Percentiles rank a stretch among this genome's conserved stretches.
phyloP scores from a whole-genome alignment of 2,888 invertebrate genomes.

The Sinopyrophorus schimmeli region DNA sequence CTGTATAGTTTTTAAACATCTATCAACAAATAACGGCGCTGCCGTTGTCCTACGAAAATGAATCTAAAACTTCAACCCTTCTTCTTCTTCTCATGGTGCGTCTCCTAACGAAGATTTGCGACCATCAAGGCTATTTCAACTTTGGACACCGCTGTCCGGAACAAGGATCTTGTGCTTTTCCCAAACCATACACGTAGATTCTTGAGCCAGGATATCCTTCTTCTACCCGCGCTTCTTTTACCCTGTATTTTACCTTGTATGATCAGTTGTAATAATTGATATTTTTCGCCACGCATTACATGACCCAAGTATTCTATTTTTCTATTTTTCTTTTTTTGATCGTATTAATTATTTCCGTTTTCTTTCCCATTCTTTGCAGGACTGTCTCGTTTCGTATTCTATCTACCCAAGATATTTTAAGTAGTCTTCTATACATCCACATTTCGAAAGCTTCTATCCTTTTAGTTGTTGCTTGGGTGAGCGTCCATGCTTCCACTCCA shows the following conservation, averaged over 20 bases:
- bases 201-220: slow-evolving; percentile 13
- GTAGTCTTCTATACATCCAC: slow-evolving; percentile 2
- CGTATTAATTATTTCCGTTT: slow-evolving; percentile 1
- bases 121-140: slow-evolving; percentile 4
- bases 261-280: slow-evolving; percentile 11
- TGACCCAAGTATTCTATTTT: slow-evolving; percentile 4
- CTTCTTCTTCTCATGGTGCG: slow-evolving; percentile 4
- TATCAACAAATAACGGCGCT: too few relatives aligned
- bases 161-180: slow-evolving; percentile 1
- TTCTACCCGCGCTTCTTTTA: slow-evolving; percentile 7
- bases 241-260: slow-evolving; percentile 12
- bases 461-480: slow-evolving; percentile 4
- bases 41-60: too few relatives aligned
- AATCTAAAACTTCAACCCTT: too few relatives aligned
- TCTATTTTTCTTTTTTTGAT: slow-evolving; percentile 3
- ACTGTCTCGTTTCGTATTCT: slow-evolving; percentile 3
- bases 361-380: slow-evolving; percentile 1
- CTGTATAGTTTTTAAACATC: too few relatives aligned
- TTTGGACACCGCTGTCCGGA: not conserved
- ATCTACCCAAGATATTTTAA: slow-evolving; percentile 5
- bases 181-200: slow-evolving; percentile 11
- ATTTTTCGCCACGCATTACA: slow-evolving; percentile 5
- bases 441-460: slow-evolving; percentile 9
- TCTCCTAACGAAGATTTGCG: slow-evolving; percentile 5
- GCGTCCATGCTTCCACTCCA: slow-evolving; percentile 12